These are phyloP conservation scores for Rhingia rostrata DNA, from an alignment of 2,888 invertebrate species.

Conservation along the genomic window DNA sequence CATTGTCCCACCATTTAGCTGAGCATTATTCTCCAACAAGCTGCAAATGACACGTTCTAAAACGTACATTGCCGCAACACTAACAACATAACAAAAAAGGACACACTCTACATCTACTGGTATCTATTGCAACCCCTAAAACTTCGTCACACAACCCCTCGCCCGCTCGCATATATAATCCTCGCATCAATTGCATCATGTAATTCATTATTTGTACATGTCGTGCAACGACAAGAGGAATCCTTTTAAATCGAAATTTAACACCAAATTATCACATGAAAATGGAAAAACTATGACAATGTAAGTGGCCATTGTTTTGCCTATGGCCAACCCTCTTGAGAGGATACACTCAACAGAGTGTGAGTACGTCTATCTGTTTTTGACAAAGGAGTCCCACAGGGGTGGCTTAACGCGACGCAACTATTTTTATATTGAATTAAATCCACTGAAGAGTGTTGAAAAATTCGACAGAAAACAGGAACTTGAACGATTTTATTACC, in stretches of 20 bases:
- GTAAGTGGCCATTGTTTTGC: conserved; percentile 69
- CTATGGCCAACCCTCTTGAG: conserved; percentile 54
- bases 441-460: conserved; percentile 19
- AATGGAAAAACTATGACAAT: conserved; percentile 72
- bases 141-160: conserved; percentile 39
- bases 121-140: conserved; percentile 47
- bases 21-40: conserved; percentile 56
- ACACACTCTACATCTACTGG: conserved; percentile 30
- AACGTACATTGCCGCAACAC: conserved; percentile 10
- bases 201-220: conserved; percentile 60
- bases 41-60: conserved; percentile 74
- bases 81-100: conserved; percentile 15
- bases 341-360: conserved; percentile 3
- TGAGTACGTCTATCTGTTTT: neutral
- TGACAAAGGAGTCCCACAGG: conserved; percentile 58
- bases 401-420: conserved; percentile 44
- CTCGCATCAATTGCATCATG: conserved; percentile 66
- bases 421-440: conserved; percentile 59
- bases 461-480: conserved; percentile 15
- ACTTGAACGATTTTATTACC: conserved; percentile 64
- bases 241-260: conserved; percentile 77
- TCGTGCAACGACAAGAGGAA: conserved; percentile 54
- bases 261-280: conserved; percentile 77
- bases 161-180: conserved; percentile 21
- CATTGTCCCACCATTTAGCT: conserved; percentile 65